A percentile compares a stretch with the other conserved stretches of the same genome.
phyloP scores from a whole-genome alignment of 2,888 invertebrate genomes.

The Lochmaea crataegi region DNA sequence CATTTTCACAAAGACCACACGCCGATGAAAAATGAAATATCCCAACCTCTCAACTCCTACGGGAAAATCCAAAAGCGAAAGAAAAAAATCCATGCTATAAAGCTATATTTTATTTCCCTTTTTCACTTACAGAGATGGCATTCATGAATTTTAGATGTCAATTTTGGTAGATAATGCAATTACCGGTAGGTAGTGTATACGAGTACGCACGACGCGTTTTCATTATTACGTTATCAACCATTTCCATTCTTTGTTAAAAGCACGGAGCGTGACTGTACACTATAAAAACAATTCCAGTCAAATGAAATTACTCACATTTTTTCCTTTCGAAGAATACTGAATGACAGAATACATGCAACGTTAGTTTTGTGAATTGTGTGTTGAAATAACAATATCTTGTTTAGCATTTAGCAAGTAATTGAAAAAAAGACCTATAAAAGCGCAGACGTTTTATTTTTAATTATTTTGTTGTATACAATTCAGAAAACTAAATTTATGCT shows the following conservation, averaged over 20 bases:
- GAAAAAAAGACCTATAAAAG: too few relatives aligned
- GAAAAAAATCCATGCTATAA: conserved; percentile 13
- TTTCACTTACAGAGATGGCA: conserved; percentile 11
- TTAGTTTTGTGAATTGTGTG: not conserved
- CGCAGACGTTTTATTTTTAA: too few relatives aligned
- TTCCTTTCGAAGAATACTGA: not conserved
- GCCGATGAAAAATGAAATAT: conserved; percentile 24
- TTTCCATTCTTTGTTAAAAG: conserved; percentile 35
- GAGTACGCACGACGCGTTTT: conserved; percentile 38
- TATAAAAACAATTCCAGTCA: conserved; percentile 6
- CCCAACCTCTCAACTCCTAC: conserved; percentile 22
- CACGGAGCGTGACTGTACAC: conserved; percentile 12
- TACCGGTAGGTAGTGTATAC: conserved; percentile 25
- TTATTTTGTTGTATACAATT: too few relatives aligned
- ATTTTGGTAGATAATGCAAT: conserved; percentile 26
- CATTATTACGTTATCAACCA: conserved; percentile 34
- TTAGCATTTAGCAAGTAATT: too few relatives aligned
- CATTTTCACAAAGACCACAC: conserved; percentile 15
- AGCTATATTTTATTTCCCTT: conserved; percentile 13
- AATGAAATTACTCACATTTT: not conserved
- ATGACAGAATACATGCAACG: not conserved
- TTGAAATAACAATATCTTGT: not conserved
- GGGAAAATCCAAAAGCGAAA: conserved; percentile 17
- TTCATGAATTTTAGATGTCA: conserved; percentile 24
- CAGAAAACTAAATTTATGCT: too few relatives aligned